Percentiles rank a stretch among this genome's conserved stretches.
phyloP scores from a whole-genome alignment of 2,113 vertebrate genomes.

The Oenanthe oenanthe region DNA sequence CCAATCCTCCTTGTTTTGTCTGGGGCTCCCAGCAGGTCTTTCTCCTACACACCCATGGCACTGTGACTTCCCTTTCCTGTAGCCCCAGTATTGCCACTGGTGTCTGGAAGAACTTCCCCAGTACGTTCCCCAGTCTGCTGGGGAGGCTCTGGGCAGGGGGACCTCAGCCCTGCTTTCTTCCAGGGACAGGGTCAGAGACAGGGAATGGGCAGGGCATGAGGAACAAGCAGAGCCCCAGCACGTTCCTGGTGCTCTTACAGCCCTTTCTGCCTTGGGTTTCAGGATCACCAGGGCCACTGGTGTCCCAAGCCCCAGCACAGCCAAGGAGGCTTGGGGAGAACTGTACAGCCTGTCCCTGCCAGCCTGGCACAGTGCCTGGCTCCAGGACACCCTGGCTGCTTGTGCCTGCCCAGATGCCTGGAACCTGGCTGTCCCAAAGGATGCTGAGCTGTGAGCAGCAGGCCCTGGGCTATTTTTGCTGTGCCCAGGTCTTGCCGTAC shows the following conservation, averaged over 20 bases:
- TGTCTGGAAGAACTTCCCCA: fast-evolving
- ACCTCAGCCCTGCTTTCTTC: not conserved
- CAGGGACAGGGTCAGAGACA: not conserved
- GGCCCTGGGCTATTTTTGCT: constrained; percentile 14
- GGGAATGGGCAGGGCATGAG: not conserved
- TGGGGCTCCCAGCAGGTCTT: not conserved
- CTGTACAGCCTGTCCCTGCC: not conserved
- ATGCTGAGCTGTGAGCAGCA: not conserved
- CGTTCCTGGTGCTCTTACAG: fast-evolving
- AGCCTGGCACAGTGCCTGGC: not conserved
- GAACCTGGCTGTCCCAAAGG: not conserved
- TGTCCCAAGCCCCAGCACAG: not conserved
- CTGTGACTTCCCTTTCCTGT: not conserved
- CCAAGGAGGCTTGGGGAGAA: not conserved
- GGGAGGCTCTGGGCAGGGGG: not conserved
- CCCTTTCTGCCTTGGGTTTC: not conserved
- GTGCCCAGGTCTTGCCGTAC: not conserved
- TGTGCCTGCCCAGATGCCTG: not conserved
- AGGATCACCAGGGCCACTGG: not conserved
- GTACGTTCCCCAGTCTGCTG: fast-evolving
- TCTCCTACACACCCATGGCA: not conserved
- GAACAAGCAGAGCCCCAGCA: not conserved
- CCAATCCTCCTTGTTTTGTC: not conserved
- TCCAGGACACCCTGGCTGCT: not conserved
- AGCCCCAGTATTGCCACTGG: not conserved